phyloP scores from a whole-genome alignment of 2,888 invertebrate genomes.

The Aromia moschata region DNA sequence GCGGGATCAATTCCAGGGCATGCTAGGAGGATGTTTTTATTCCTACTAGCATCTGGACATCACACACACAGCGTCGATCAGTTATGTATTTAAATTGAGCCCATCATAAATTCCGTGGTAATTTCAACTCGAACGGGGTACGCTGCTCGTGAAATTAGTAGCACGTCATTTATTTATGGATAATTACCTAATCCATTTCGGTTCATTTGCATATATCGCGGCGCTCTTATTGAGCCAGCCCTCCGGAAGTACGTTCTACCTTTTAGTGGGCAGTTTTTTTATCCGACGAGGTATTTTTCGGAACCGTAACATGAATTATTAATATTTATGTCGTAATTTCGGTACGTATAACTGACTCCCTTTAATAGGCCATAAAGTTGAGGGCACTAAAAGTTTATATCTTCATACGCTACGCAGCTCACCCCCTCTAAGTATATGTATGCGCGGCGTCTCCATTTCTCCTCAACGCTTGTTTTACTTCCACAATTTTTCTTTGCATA shows the following conservation, averaged over 20 bases:
- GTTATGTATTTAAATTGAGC: constrained; percentile 9
- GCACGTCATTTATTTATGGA: constrained; percentile 13
- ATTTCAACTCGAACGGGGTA: constrained; percentile 3
- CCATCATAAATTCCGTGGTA: constrained; percentile 13
- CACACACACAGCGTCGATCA: not conserved
- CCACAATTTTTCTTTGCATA: not conserved
- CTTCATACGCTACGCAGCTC: too few relatives aligned
- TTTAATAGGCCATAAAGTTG: not conserved
- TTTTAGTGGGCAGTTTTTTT: not conserved
- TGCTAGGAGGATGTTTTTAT: too few relatives aligned
- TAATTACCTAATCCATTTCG: constrained; percentile 14
- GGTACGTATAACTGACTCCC: not conserved
- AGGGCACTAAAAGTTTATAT: too few relatives aligned
- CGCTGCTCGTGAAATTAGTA: constrained; percentile 11
- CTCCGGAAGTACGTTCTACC: constrained; percentile 3
- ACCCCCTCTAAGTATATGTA: too few relatives aligned
- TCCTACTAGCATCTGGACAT: too few relatives aligned
- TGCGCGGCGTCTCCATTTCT: not conserved
- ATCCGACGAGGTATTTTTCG: not conserved
- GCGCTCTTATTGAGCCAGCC: not conserved
- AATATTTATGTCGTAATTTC: not conserved
- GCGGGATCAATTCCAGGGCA: too few relatives aligned
- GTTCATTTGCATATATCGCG: constrained; percentile 9
- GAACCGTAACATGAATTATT: not conserved
- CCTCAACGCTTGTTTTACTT: not conserved